These are phyloP conservation scores for Platichthys flesus DNA, from an alignment of 2,113 vertebrate genomes.

Conservation along the genomic window DNA sequence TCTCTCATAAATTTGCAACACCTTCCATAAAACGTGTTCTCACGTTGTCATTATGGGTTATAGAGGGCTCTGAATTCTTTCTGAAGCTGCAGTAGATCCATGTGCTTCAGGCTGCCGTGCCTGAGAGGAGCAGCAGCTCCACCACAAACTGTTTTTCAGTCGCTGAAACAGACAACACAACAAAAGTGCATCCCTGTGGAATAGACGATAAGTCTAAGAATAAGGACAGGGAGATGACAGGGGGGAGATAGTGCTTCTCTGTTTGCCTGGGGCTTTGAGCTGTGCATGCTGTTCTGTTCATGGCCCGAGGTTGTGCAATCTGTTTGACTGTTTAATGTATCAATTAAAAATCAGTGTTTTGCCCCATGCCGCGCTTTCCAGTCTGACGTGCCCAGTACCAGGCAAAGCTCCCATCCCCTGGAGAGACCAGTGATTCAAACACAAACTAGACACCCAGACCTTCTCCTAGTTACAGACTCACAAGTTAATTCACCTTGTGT, in stretches of 20 bases:
- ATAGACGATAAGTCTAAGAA: conserved; percentile 17
- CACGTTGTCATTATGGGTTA: neutral
- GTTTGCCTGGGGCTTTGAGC: conserved; percentile 41
- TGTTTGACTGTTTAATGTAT: conserved; percentile 82
- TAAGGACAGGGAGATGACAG: conserved; percentile 25
- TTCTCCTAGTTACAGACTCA: conserved; percentile 16
- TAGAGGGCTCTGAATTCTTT: neutral
- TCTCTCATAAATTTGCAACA: neutral
- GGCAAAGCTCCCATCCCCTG: conserved; percentile 29
- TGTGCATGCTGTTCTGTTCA: conserved; percentile 65
- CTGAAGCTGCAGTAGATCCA: neutral
- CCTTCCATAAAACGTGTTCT: neutral
- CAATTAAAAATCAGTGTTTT: conserved; percentile 79
- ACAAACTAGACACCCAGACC: conserved; percentile 40
- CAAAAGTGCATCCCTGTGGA: conserved; percentile 34
- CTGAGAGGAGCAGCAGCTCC: conserved; percentile 15
- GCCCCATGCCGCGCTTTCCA: conserved; percentile 50
- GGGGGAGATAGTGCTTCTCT: conserved; percentile 17
- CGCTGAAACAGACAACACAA: conserved; percentile 36
- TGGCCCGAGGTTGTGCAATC: conserved; percentile 80
- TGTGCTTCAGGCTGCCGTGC: neutral
- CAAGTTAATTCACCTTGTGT: conserved; percentile 26
- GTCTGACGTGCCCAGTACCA: conserved; percentile 49
- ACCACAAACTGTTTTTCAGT: conserved; percentile 33
- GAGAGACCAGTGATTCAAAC: conserved; percentile 49